Evolutionary conservation across 1,140 invertebrate genomes (phyloP).

Genomic region (Pomacea maculata): DNA sequence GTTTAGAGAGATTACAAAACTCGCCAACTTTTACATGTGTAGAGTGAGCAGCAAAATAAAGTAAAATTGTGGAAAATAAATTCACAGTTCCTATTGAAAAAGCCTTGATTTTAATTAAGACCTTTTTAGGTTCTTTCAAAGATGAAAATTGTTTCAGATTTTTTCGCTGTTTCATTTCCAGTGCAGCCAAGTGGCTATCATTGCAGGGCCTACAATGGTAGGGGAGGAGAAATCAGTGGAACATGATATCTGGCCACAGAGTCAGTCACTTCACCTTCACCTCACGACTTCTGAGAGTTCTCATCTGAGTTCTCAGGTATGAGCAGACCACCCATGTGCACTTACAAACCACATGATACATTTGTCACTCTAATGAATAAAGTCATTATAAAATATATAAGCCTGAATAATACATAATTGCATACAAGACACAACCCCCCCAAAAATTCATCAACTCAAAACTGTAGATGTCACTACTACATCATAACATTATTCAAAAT

Average conservation of each 20-base stretch:
- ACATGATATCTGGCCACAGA: constrained; percentile 4
- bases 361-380: neutral
- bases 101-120: neutral
- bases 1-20: neutral
- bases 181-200: neutral
- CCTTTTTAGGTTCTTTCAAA: neutral
- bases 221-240: neutral
- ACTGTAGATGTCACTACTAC: neutral
- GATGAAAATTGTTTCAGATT: neutral
- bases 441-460: neutral
- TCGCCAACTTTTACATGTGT: neutral
- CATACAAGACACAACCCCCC: neutral
- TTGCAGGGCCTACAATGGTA: constrained; percentile 3
- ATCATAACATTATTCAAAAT: no score
- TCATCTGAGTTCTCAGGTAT: no score
- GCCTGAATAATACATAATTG: neutral
- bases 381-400: neutral
- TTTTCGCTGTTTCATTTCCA: constrained; percentile 3
- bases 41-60: neutral
- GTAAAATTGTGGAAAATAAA: neutral
- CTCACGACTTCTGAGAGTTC: neutral
- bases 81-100: no score
- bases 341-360: neutral
- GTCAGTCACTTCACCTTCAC: neutral
- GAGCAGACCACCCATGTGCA: neutral